Conservation (phyloP, 2,888 invertebrate species). For the Ypsolopha scabrella region DNA sequence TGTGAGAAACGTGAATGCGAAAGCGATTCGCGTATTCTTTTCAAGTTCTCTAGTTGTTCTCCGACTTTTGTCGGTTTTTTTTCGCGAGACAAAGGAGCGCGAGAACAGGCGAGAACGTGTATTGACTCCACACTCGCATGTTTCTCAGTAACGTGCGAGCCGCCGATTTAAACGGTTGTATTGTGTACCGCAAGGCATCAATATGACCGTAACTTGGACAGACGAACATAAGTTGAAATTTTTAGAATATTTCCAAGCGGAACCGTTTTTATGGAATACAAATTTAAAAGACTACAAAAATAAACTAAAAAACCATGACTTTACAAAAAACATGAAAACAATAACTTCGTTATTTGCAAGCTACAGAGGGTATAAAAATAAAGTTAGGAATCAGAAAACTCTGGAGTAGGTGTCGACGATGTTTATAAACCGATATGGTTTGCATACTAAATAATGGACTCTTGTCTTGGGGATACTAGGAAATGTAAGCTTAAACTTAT, state of each 20-base stretch:
- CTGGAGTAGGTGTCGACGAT: constrained; percentile 7
- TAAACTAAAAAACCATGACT: not conserved
- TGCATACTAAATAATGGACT: too few species aligned
- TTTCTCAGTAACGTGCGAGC: constrained; percentile 6
- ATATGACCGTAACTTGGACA: too few species aligned
- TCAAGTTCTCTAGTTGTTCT: constrained; percentile 5
- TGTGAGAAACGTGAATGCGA: too few species aligned
- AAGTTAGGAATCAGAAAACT: constrained; percentile 7
- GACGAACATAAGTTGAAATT: constrained; percentile 5
- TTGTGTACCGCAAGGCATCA: constrained; percentile 1
- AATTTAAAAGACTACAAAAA: not conserved
- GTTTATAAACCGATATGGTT: constrained; percentile 6
- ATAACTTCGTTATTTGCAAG: constrained; percentile 7
- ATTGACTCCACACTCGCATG: constrained; percentile 10
- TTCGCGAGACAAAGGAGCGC: constrained; percentile 7
- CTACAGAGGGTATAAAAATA: constrained; percentile 7
- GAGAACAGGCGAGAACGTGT: constrained; percentile 10
- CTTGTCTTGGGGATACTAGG: constrained; percentile 7
- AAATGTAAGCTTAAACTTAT: too few species aligned
- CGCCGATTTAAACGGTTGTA: constrained; percentile 7
- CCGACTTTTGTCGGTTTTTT: constrained; percentile 6
- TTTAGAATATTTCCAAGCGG: constrained; percentile 4
- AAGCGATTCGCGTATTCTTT: too few species aligned
- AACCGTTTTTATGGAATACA: constrained; percentile 7
- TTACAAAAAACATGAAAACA: constrained; percentile 4